Percentiles rank a stretch among this genome's conserved stretches.
Evolutionary conservation across 2,888 invertebrate species (phyloP).

Genomic region (Nomada ferruginata): DNA sequence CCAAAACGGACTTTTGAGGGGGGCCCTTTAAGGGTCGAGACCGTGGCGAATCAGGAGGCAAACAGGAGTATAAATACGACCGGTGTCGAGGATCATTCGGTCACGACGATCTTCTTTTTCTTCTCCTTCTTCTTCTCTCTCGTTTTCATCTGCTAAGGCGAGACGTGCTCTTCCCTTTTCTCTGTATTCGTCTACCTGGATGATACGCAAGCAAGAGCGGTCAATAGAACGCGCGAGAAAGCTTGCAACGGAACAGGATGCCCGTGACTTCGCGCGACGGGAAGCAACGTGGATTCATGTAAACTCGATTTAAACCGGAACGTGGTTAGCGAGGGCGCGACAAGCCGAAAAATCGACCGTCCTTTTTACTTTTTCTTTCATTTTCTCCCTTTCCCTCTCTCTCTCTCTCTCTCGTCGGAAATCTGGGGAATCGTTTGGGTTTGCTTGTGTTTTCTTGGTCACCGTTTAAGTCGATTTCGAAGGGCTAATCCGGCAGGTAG

Average conservation of each 20-base stretch:
- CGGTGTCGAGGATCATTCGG: slow-evolving; percentile 72
- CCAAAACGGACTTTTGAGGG: slow-evolving; percentile 47
- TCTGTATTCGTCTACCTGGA: slow-evolving; percentile 43
- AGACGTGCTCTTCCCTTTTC: slow-evolving; percentile 2
- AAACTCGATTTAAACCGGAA: slow-evolving; percentile 70
- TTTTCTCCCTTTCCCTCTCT: slow-evolving; percentile 42
- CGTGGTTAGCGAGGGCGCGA: slow-evolving; percentile 68
- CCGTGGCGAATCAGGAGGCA: slow-evolving; percentile 80
- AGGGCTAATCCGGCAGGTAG: too few relatives aligned
- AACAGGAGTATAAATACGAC: slow-evolving; percentile 77
- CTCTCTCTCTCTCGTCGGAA: slow-evolving; percentile 23
- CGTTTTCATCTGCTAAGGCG: slow-evolving; percentile 15
- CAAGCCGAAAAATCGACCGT: slow-evolving; percentile 51
- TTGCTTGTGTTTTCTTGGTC: too few relatives aligned
- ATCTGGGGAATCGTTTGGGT: too few relatives aligned
- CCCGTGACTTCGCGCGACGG: slow-evolving; percentile 48
- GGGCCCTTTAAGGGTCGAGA: slow-evolving; percentile 58
- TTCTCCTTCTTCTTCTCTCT: slow-evolving; percentile 3
- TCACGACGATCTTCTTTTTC: slow-evolving; percentile 74
- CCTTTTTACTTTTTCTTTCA: not conserved
- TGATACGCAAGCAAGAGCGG: slow-evolving; percentile 10
- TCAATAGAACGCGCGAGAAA: slow-evolving; percentile 35
- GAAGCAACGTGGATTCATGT: slow-evolving; percentile 56
- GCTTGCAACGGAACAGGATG: slow-evolving; percentile 38
- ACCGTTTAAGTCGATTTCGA: too few relatives aligned